Base-by-base conservation (phyloP, 2,113 vertebrate species). In the Cololabis saira region DNA sequence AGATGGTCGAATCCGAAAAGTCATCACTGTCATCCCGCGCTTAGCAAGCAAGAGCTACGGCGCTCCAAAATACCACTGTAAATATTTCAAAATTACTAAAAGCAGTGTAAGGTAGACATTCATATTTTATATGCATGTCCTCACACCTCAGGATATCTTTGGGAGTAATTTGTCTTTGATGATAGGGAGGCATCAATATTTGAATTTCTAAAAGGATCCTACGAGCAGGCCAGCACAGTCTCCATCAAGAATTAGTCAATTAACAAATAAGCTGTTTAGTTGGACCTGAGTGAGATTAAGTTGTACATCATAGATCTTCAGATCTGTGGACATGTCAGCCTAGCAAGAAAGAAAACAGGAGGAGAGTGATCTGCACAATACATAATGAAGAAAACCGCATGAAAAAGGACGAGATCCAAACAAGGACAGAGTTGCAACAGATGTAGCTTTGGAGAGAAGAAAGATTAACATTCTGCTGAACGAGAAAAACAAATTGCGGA, bases 21-120 rank as follows among this genome's bases (percentile, higher is more conserved):
- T 68, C 52, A 77, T 77, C 58, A 56, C 54, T 12, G 10, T 82
- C 82, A 83, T 62, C 55, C 58, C 16, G 58, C 0, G 4, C 41
- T 59, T 81, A 63, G 73, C 70, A 67, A 71, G 40, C 57, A 58
- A 30, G 60, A 74, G 58, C 43, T 52, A 64, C n/a, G 9, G 61
- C 40, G 47, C 30, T 59, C 64, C 61, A 69, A 77, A 79, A 80
- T 74, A 87, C 74, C 71, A 78, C 67, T 71, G 75, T 93, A 67
- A 90, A 93, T 91, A 91, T 92, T 93, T 93, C 57, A 93, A 59
- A 87, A 78, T 88, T 84, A 89, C 89, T 91, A 92, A 93, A 91
- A 93, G 87, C 83, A 92, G 90, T 91, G 84, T 66, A 70, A 83
- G 76, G 81, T 91, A 83, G 72, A 61, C 60, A 90, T 91, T 67